Evolutionary conservation across 2,888 invertebrate genomes (phyloP).

Genomic region (Leptarthrus brevirostris): DNA sequence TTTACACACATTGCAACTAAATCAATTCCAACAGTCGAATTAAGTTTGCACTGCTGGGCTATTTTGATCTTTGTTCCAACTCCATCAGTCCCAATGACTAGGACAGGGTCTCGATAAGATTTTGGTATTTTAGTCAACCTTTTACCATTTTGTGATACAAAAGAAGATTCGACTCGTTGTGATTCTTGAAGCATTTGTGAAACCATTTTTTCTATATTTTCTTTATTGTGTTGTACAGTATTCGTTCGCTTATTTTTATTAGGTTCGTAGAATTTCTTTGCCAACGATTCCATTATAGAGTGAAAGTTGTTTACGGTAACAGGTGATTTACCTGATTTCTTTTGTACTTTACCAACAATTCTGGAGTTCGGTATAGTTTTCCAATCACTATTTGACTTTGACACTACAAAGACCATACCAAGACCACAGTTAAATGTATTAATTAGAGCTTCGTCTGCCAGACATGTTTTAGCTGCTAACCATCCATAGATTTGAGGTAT

Average conservation of each 20-base stretch:
- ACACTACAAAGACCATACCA: slow-evolving; percentile 85
- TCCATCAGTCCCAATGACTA: slow-evolving; percentile 97
- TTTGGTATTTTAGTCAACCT: slow-evolving; percentile 64
- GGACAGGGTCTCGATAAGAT: slow-evolving; percentile 77
- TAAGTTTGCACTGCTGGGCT: slow-evolving; percentile 81
- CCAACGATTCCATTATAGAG: slow-evolving; percentile 71
- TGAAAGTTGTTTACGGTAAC: slow-evolving; percentile 72
- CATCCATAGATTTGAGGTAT: slow-evolving; percentile 88
- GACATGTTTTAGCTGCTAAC: slow-evolving; percentile 81
- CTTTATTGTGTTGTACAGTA: background rate
- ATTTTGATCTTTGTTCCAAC: slow-evolving; percentile 97
- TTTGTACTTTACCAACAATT: slow-evolving; percentile 68
- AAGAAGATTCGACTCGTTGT: slow-evolving; percentile 58
- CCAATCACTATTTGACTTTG: slow-evolving; percentile 69
- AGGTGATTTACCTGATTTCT: slow-evolving; percentile 40
- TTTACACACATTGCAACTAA: slow-evolving; percentile 99
- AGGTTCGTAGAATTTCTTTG: slow-evolving; percentile 58
- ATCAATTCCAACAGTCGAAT: slow-evolving; percentile 90
- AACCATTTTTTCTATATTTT: slow-evolving; percentile 3
- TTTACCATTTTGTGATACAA: slow-evolving; percentile 59
- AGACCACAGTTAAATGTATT: slow-evolving; percentile 96
- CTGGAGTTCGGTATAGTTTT: slow-evolving; percentile 67
- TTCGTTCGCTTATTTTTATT: background rate
- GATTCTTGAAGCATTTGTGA: background rate
- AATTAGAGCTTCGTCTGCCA: slow-evolving; percentile 84